Percentiles rank a stretch among this genome's conserved stretches.
phyloP scores from a whole-genome alignment of 1,140 invertebrate species.

The Nylanderia fulva region DNA sequence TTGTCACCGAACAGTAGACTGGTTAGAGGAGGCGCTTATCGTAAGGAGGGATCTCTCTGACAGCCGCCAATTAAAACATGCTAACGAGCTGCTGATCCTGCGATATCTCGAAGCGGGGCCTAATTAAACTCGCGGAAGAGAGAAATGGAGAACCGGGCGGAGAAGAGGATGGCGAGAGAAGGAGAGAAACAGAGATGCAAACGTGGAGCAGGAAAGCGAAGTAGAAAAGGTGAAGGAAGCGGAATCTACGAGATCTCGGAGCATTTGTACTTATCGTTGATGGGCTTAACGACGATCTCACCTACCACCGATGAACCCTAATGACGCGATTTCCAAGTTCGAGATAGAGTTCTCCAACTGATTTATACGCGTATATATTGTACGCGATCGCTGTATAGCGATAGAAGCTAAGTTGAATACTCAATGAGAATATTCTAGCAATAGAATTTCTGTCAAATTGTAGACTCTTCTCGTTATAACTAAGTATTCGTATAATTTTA shows the following conservation, averaged over 20 bases:
- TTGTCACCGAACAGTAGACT: slow-evolving; percentile 73
- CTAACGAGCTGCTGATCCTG: slow-evolving; percentile 85
- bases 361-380: slow-evolving; percentile 44
- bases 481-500: too few species aligned
- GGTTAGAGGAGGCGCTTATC: slow-evolving; percentile 76
- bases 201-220: slow-evolving; percentile 25
- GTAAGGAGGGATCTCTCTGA: slow-evolving; percentile 81
- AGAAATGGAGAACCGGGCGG: slow-evolving; percentile 35
- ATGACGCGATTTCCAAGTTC: slow-evolving; percentile 70
- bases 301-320: slow-evolving; percentile 59
- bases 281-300: slow-evolving; percentile 59
- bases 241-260: slow-evolving; percentile 71
- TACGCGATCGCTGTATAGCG: not conserved
- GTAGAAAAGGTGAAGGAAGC: slow-evolving; percentile 49
- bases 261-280: slow-evolving; percentile 68
- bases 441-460: not conserved
- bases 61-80: slow-evolving; percentile 86
- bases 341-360: slow-evolving; percentile 62
- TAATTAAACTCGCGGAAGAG: slow-evolving; percentile 81
- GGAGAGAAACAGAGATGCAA: slow-evolving; percentile 25
- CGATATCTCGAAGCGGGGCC: slow-evolving; percentile 80
- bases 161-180: not conserved
- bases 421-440: not conserved
- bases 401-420: slow-evolving; percentile 3
- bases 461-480: not conserved